Conservation (phyloP, 2,113 vertebrate genomes). For the Peucedramus taeniatus region DNA sequence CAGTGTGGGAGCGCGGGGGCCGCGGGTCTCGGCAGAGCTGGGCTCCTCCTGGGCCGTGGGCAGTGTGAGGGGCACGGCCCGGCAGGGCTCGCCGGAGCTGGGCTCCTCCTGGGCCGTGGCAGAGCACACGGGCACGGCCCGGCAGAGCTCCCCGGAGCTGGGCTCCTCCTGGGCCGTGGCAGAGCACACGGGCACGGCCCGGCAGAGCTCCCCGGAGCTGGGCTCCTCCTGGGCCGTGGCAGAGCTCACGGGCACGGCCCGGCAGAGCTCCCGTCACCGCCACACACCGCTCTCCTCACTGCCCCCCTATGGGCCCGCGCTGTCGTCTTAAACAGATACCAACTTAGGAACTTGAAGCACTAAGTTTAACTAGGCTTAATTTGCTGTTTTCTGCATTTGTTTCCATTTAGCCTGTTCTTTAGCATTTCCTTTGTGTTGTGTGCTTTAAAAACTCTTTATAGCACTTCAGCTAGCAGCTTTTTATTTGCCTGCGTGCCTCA, state of each 20-base stretch:
- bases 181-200: neutral
- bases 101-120: no score
- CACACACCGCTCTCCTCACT: fast-evolving
- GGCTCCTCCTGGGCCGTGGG: neutral
- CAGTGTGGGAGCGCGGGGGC: constrained; percentile 50
- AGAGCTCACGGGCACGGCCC: no score
- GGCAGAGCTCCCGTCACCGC: no score
- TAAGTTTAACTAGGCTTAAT: neutral
- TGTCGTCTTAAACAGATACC: neutral
- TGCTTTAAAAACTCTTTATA: neutral
- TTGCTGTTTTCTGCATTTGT: neutral
- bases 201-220: no score
- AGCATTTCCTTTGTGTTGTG: neutral
- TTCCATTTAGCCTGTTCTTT: neutral
- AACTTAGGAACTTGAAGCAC: neutral
- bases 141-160: no score
- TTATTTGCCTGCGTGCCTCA: neutral
- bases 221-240: no score
- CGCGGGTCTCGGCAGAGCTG: neutral
- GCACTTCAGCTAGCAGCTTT: neutral
- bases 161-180: neutral
- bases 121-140: no score
- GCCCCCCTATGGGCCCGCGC: fast-evolving
- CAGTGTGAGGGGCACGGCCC: no score
- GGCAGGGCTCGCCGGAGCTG: no score